Base-by-base conservation (phyloP, 1,140 invertebrate genomes). In the Drosophila subobscura region DNA sequence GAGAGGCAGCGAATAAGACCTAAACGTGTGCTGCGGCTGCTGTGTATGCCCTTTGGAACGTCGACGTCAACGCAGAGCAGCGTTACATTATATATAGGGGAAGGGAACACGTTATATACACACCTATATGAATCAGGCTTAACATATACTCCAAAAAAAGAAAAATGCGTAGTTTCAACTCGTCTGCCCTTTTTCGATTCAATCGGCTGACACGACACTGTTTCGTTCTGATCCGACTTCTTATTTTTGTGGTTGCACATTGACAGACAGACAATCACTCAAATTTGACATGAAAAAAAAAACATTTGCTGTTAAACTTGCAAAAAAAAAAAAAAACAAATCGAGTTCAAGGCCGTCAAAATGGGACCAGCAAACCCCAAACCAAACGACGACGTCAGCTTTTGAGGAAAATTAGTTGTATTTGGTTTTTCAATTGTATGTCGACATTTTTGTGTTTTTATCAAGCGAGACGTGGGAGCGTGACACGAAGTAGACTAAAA, bases 331-430 rank as follows among this genome's bases (percentile, higher is more conserved):
- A 60, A 47, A 20, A 58, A 63, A 44, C 54, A 61, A 89, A 89
- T 85, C 75, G 60, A 75, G 85, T 89, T 89, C 85, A 89, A 89
- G 85, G 85, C 72, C 85, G 52, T 49, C 33, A 45, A 67, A 89
- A 89, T 72, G 49, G 77, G 77, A 75, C 84, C 72, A 73, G 53
- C 79, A 84, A 58, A 55, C 40, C 55, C 44, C 55, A 72, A 67
- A 66, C 60, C 66, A 55, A 63, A 40, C 37, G 53, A 46, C 41
- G 29, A 57, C 56, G 55, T 45, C 59, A 72, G 42, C 46, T 37
- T 58, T 75, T 64, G 46, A 70, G 75, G 60, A 86, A 85, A 86
- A 86, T 81, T 63, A 63, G 51, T 73, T 59, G 59, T 65, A 66
- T 79, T 55, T 66, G 41, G 44, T 41, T 72, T 77, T 77, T 74